A percentile compares a stretch with the other conserved stretches of the same genome.
Conservation (phyloP, 2,888 invertebrate genomes). For the Melanargia galathea region DNA sequence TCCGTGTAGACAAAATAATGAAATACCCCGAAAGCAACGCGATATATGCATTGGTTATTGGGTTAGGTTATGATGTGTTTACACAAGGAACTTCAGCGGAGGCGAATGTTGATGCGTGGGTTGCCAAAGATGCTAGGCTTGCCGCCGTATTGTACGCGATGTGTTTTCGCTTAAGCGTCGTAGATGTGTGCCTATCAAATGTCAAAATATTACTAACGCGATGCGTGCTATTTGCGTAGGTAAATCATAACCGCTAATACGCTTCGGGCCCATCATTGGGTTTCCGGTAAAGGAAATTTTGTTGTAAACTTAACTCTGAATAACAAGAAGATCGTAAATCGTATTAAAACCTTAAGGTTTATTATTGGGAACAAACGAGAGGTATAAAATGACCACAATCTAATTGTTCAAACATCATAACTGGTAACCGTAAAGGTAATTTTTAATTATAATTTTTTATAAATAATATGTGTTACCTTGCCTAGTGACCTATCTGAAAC, state of each 20-base stretch:
- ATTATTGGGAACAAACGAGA: too few species aligned
- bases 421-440: too few species aligned
- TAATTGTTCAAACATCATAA: neutral
- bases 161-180: conserved; percentile 33
- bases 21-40: conserved; percentile 80
- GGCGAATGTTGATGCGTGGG: conserved; percentile 73
- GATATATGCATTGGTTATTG: conserved; percentile 76
- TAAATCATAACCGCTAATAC: conserved; percentile 20
- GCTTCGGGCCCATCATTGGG: conserved; percentile 24
- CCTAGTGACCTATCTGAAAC: too few species aligned
- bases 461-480: too few species aligned
- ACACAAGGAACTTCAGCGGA: conserved; percentile 63
- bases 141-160: conserved; percentile 53
- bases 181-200: conserved; percentile 36
- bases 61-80: conserved; percentile 80
- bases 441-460: too few species aligned
- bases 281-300: conserved; percentile 22
- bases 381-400: too few species aligned
- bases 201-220: conserved; percentile 37
- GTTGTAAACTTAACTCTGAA: neutral
- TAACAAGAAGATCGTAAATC: neutral
- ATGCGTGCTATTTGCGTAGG: conserved; percentile 31
- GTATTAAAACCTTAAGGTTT: neutral
- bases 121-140: conserved; percentile 69
- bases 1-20: conserved; percentile 81